Evolutionary conservation across 2,113 vertebrate genomes (phyloP).

Genomic region (Cyprinodon brontotheroides): DNA sequence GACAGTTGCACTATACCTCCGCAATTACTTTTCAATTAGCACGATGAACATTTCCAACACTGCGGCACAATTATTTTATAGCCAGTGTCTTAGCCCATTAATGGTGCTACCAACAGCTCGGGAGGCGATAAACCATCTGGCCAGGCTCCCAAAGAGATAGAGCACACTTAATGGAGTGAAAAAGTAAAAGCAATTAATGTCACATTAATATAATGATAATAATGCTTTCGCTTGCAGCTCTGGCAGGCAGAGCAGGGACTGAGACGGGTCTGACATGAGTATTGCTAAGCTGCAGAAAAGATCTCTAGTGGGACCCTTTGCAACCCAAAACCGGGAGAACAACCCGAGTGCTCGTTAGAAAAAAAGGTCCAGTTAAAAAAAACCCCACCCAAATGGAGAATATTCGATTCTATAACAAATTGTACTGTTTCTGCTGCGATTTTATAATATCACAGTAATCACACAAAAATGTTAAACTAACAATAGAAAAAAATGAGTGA

Average conservation of each 20-base stretch:
- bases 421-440: not conserved
- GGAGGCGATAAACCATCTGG: conserved; percentile 86
- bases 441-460: not conserved
- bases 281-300: conserved; percentile 38
- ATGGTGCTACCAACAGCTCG: conserved; percentile 81
- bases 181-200: conserved; percentile 89
- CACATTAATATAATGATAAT: conserved; percentile 89
- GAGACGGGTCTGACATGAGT: conserved; percentile 49
- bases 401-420: not conserved
- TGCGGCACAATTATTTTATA: conserved; percentile 84
- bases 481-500: too few relatives aligned
- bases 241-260: conserved; percentile 60
- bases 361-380: conserved; percentile 22
- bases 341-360: conserved; percentile 31
- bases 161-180: conserved; percentile 87
- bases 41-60: conserved; percentile 83
- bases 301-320: conserved; percentile 50
- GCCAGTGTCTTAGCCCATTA: conserved; percentile 85
- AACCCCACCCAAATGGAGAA: conserved; percentile 20
- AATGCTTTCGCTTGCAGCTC: conserved; percentile 79
- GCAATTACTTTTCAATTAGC: conserved; percentile 88
- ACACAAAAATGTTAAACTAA: not conserved
- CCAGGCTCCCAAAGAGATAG: conserved; percentile 83
- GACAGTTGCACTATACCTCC: conserved; percentile 84
- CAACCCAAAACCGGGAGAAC: conserved; percentile 33